Evolutionary conservation across 2,113 vertebrate species (phyloP).

Genomic region (Xenopus tropicalis): UCB_Xtro_10.0 CM004448.2:67770001-67770500

Average conservation of each 20-base stretch:
- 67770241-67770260: not conserved
- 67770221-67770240: not conserved
- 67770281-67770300: not conserved
- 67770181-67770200: constrained; percentile 58
- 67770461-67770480: too few relatives aligned
- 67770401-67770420: too few relatives aligned
- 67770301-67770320: not conserved
- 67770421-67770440: too few relatives aligned
- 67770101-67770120: too few relatives aligned
- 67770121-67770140: too few relatives aligned
- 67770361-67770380: too few relatives aligned
- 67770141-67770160: not conserved
- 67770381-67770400: too few relatives aligned
- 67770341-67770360: not conserved
- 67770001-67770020: too few relatives aligned
- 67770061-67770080: too few relatives aligned
- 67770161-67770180: not conserved
- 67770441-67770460: too few relatives aligned
- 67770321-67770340: not conserved
- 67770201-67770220: constrained; percentile 66
- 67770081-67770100: too few relatives aligned
- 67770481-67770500: too few relatives aligned
- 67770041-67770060: not conserved
- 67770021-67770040: not conserved
- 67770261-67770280: not conserved